Base-by-base conservation (phyloP, 1,140 invertebrate genomes). In the Bombus pyrosoma region DNA sequence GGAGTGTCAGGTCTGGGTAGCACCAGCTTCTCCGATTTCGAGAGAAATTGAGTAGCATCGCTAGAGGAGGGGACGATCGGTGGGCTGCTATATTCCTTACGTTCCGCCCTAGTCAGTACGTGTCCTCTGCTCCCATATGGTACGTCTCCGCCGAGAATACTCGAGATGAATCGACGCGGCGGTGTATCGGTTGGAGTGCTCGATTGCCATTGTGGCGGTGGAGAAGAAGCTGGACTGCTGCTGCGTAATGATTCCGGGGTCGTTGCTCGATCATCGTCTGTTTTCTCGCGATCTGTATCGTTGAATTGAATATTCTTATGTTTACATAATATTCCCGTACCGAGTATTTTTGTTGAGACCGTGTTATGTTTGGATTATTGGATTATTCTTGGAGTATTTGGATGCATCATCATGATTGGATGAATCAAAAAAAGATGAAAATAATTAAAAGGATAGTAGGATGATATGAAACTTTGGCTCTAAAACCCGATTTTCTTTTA, bases 91-190 rank as follows among this genome's bases (percentile, higher is more conserved):
- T 98, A 98, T 91, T 97, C 97, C 94, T 98, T 98, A 82, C 97
- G 96, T 94, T 98, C 97, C 6, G 97, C 97, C 90, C 97, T 96
- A 37, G 97, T 98, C 41, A 98, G 94, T 3, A 98, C 96, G 91
- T 97, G 97, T 69, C 96, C 96, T 86, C 97, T 95, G 87, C 97
- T 97, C 18, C 97, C 97, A 90, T 97, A 98, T 13, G 97, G 97
- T 41, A 97, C 96, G 91, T 97, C 97, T 4, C 97, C 97, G 3
- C 97, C 97, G 28, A 97, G 95, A 84, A 97, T 97, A 15, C 97
- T 97, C 6, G 97, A 97, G 69, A 97, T 97, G 91, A 97, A 98
- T 86, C 97, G 96, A 72, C 96, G 95, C 1, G 97, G 96, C 13
- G 95, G 95, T 28, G 94, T 91, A 28, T 80, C 87, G 13, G 88